Base-by-base conservation (phyloP, 2,888 invertebrate species). In the Papilio elwesi region DNA sequence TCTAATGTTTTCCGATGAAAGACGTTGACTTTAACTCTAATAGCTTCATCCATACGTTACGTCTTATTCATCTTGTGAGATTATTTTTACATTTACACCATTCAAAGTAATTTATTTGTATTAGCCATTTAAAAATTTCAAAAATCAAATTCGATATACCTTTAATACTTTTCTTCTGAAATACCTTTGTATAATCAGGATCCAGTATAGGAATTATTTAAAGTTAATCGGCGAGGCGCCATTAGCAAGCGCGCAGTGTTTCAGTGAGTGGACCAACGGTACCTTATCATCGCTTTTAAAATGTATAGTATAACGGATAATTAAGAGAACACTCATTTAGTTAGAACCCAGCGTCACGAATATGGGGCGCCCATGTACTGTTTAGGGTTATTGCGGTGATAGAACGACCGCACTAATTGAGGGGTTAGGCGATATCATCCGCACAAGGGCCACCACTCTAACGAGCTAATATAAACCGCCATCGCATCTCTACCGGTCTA, bases 261-360 rank as follows among this genome's bases (percentile, higher is more conserved):
- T 78, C 84, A 82, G 82, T 80, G 82, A 82, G 78, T 81, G 81
- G 76, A 2, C 77, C 80, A 88, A 91, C 92, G 90, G 92, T 87
- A 90, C 89, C 88, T 90, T 91, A 91, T 91, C 91, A 87, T 83
- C 78, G 88, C 84, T 85, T 87, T 89, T 88, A 87, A 91, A 92
- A 90, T 91, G 89, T 92, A 90, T 91, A 86, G 89, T 87, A 87
- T 89, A 88, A 87, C 88, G 86, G 85, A 88, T 92, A 92, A 91
- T 91, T 92, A 92, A 90, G 86, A 87, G 87, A 86, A 88, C 82
- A 87, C 83, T 87, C 86, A 85, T 87, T 90, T 85, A 83, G 86
- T 85, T 84, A 79, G 87, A 83, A 83, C 81, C 77, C 84, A 81
- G 85, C 86, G 87, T 90, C 90, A 91, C 90, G 91, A 91, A 83